phyloP scores from a whole-genome alignment of 2,113 vertebrate genomes.

The Isurus oxyrinchus region DNA sequence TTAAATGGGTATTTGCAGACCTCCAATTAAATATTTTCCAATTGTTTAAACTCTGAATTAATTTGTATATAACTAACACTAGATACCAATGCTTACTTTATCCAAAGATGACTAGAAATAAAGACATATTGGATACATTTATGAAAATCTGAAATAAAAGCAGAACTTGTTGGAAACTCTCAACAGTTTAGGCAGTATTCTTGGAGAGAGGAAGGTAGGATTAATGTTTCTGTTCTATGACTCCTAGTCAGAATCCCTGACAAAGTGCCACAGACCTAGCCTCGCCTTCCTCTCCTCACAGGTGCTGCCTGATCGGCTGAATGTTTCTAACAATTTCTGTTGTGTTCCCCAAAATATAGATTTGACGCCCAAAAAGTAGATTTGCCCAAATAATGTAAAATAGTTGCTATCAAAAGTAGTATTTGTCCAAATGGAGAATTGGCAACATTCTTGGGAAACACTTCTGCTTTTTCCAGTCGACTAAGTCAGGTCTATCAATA shows the following conservation, averaged over 20 bases:
- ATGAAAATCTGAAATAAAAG: not conserved
- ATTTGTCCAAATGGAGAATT: not conserved
- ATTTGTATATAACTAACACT: not conserved
- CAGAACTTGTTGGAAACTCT: not conserved
- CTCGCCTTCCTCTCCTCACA: not conserved
- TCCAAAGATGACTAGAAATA: not conserved
- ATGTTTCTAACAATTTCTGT: not conserved
- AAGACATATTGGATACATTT: not conserved
- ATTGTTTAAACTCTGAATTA: too few relatives aligned
- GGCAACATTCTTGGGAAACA: not conserved
- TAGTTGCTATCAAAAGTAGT: not conserved
- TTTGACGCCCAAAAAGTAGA: not conserved
- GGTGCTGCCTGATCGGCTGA: not conserved
- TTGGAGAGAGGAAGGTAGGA: not conserved
- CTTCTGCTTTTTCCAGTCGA: not conserved
- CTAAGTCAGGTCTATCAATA: not conserved
- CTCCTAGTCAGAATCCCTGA: not conserved
- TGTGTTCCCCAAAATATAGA: not conserved
- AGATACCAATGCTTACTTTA: not conserved
- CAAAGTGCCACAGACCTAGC: not conserved
- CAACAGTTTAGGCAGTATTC: not conserved
- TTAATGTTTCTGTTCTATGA: not conserved
- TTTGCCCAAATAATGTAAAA: not conserved
- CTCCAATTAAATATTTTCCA: not conserved
- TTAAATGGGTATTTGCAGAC: not conserved